These are phyloP conservation scores for Lonchura striata DNA, from an alignment of 2,113 vertebrate species.

Conservation along the genomic window DNA sequence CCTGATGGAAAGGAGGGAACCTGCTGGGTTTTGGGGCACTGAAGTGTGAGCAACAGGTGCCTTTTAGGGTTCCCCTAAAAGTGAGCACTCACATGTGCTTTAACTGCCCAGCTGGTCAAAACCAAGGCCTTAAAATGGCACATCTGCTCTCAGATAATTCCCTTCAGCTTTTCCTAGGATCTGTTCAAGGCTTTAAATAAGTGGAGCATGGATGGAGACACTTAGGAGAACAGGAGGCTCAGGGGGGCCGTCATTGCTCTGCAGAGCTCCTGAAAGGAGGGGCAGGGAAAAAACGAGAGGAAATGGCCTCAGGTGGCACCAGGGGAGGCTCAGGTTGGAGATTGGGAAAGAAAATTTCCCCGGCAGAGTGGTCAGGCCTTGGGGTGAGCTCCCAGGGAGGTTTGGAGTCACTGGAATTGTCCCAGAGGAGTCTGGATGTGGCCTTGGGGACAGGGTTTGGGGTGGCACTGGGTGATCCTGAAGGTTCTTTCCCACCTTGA, in stretches of 20 bases:
- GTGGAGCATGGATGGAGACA: neutral
- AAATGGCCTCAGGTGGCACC: neutral
- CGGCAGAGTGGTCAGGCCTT: neutral
- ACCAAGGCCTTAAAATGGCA: neutral
- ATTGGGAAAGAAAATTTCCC: neutral
- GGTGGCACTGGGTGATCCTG: neutral
- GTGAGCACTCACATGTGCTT: accelerated
- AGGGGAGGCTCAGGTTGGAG: neutral
- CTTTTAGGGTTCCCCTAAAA: neutral
- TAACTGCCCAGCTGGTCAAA: neutral
- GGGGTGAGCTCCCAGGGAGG: neutral
- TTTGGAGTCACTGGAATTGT: neutral
- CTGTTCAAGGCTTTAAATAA: neutral
- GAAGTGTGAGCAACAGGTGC: accelerated
- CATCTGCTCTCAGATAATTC: neutral
- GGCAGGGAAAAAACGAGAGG: neutral
- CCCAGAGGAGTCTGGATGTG: neutral
- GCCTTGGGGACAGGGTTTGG: neutral
- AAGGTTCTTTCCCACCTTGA: accelerated
- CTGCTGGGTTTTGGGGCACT: neutral
- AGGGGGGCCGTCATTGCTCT: neutral
- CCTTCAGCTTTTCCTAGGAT: neutral
- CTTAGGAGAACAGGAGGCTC: neutral
- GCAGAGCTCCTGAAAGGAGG: neutral
- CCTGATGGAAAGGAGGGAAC: neutral